Conservation (phyloP, 2,888 invertebrate genomes). For the Chymomyza amoena region DNA sequence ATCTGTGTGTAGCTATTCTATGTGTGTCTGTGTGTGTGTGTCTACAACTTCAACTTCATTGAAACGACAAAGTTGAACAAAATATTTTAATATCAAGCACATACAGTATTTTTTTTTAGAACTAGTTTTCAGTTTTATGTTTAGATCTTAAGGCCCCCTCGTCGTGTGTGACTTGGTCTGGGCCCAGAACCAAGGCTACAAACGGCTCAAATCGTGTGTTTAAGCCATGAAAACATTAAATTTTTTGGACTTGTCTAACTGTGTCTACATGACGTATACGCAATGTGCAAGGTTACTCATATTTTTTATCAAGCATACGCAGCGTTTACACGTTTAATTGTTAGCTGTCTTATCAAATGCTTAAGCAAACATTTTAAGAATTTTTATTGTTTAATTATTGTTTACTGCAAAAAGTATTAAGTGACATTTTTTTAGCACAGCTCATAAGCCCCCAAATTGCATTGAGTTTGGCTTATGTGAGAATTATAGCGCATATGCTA, state of each 20-base stretch:
- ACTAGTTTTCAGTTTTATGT: slow-evolving; percentile 50
- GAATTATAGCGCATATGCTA: background rate
- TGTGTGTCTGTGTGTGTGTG: background rate
- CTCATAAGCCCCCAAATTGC: background rate
- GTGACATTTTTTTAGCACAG: background rate
- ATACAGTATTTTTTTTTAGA: slow-evolving; percentile 39
- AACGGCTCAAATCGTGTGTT: background rate
- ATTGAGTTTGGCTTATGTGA: background rate
- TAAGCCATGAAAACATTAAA: background rate
- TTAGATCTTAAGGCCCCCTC: background rate
- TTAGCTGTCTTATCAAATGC: slow-evolving; percentile 7
- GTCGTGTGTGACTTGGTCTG: background rate
- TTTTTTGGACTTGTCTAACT: background rate
- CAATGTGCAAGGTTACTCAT: slow-evolving; percentile 45
- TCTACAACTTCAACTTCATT: slow-evolving; percentile 29
- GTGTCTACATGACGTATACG: slow-evolving; percentile 38
- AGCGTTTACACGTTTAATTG: slow-evolving; percentile 35
- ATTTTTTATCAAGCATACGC: slow-evolving; percentile 61
- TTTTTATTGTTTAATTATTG: background rate
- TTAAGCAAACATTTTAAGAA: background rate
- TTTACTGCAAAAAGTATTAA: background rate
- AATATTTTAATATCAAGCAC: slow-evolving; percentile 21
- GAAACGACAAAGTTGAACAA: slow-evolving; percentile 43
- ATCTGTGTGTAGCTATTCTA: background rate
- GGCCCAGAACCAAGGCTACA: slow-evolving; percentile 6